These are phyloP conservation scores for Tachysurus fulvidraco DNA, from an alignment of 2,113 vertebrate genomes.

Conservation along the genomic window DNA sequence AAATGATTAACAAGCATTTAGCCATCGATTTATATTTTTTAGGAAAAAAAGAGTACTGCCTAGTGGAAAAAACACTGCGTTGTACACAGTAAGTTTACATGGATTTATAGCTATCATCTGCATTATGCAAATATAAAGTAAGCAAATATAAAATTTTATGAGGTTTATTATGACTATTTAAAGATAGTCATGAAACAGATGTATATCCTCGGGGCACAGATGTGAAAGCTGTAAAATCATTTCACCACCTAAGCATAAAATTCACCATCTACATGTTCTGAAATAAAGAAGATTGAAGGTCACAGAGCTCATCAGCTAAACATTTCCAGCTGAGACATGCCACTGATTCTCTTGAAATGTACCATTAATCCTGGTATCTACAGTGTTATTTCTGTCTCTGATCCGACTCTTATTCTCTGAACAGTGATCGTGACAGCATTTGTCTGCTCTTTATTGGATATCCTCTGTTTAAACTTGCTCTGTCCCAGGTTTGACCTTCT, in stretches of 20 bases:
- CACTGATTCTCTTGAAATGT: background rate
- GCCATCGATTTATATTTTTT: background rate
- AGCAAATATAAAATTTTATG: background rate
- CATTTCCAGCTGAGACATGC: background rate
- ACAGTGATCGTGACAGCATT: background rate
- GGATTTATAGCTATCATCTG: too few species aligned
- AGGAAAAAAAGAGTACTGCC: background rate
- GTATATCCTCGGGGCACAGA: background rate
- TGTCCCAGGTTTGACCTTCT: conserved; percentile 29
- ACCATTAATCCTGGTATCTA: background rate
- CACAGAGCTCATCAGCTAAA: background rate
- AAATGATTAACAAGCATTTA: background rate
- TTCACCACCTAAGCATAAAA: background rate
- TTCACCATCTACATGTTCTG: background rate
- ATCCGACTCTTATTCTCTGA: background rate
- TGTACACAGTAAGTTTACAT: background rate
- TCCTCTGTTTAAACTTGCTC: background rate
- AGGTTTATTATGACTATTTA: background rate
- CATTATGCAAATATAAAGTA: background rate
- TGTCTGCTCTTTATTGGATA: background rate
- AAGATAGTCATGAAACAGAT: conserved; percentile 4
- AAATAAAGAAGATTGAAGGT: conserved; percentile 8
- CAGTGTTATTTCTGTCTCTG: background rate
- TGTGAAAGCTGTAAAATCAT: background rate
- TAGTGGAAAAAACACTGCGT: background rate